Evolutionary conservation across 2,113 vertebrate species (phyloP).

Genomic region (Phrynosoma blainvillii): DNA sequence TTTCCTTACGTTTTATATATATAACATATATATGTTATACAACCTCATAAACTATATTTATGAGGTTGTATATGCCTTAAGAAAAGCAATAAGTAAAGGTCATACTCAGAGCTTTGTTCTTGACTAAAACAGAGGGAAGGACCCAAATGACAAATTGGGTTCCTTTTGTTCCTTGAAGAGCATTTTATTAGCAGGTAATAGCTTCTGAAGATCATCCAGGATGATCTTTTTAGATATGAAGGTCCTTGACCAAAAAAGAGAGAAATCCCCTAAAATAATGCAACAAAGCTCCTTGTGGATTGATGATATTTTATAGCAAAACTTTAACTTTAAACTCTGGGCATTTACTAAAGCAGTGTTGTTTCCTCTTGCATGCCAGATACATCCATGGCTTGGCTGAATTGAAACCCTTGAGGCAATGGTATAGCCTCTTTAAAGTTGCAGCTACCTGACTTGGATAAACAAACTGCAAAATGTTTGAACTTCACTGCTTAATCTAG

Average conservation of each 20-base stretch:
- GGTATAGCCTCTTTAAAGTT: neutral
- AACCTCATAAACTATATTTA: too few relatives aligned
- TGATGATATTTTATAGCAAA: conserved; percentile 15
- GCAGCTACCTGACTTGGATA: neutral
- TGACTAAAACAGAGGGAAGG: neutral
- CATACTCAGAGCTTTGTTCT: neutral
- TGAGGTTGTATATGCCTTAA: neutral
- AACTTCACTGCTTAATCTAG: neutral
- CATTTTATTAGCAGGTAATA: neutral
- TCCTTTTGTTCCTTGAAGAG: conserved; percentile 6
- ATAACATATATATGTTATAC: too few relatives aligned
- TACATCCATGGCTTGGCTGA: neutral
- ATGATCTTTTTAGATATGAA: neutral
- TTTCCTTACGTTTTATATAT: neutral
- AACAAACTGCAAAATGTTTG: neutral
- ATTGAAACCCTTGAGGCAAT: conserved; percentile 10
- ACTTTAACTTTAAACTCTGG: neutral
- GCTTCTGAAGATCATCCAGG: neutral
- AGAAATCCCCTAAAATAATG: neutral
- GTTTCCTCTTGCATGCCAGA: neutral
- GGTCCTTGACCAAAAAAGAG: neutral
- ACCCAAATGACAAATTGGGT: conserved; percentile 3
- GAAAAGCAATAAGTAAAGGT: neutral
- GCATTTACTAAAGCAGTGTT: neutral
- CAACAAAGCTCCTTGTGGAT: neutral